Evolutionary conservation across 1,140 invertebrate species (phyloP), one percentile per base, ranked within the genome.

Genomic region (Olivierus martensii): DNA sequence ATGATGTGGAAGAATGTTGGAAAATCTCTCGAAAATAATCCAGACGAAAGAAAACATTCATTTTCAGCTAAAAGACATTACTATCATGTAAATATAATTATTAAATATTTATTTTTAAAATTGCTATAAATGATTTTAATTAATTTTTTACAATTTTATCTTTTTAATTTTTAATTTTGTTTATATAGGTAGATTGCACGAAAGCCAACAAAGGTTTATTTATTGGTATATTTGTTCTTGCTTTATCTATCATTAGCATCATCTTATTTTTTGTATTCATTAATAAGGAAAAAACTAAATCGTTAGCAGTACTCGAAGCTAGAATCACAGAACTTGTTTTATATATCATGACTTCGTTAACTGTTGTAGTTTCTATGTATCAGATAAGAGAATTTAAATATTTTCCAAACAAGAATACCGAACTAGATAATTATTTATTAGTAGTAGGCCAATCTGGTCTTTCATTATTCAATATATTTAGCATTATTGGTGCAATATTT

Each of bases 201-300:
- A 75, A 87, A 58, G 88, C 91, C 5, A 90, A 93, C 68, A 92
- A 93, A 50, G 71, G 69, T n/a, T 73, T 95, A 0, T 95, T 96
- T 66, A 80, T 91, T 45, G 92, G 92, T 17, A 91, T 95, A 47
- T 71, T 96, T 14, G 79, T 91, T 1, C 72, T 93, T 21, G 90
- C 95, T 2, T 69, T 94, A 18, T 93, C 90, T 2, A 91, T 96
- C 53, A 94, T 96, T 59, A 90, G 87, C 2, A 73, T 93, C 7
- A 94, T 94, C 55, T 74, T 94, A 1, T 95, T 94, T 71, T 94
- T 94, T 70, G 89, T 96, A 7, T 74, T 93, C 6, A 86, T 93
- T 56, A 85, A 85, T 2, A 81, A 80, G 42, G 79, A 81, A 0
- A 84, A 92, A 53, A 82, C 87, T 51, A 81, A 86, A 6, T 77